A percentile compares a stretch with the other conserved stretches of the same genome.
Evolutionary conservation across 2,113 vertebrate species (phyloP).

Genomic region (Erythrolamprus reginae): DNA sequence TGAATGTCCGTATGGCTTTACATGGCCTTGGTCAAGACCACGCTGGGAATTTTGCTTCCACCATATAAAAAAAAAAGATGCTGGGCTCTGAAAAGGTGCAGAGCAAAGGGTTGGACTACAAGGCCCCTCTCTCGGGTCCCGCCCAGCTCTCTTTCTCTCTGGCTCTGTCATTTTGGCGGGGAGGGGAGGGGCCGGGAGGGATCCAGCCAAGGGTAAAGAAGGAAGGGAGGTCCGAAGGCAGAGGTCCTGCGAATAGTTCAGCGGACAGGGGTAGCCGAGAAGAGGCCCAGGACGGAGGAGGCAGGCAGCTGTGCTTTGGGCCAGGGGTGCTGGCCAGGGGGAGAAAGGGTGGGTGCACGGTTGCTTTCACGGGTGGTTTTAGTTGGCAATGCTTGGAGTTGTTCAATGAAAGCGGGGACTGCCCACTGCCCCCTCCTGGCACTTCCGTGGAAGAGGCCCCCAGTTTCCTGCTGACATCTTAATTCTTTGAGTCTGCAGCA

Average conservation of each 20-base stretch:
- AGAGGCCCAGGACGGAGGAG: background rate
- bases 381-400: background rate
- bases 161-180: background rate
- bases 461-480: background rate
- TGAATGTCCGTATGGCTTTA: background rate
- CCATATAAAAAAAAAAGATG: background rate
- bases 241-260: background rate
- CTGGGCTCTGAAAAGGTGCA: background rate
- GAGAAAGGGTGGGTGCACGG: background rate
- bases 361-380: background rate
- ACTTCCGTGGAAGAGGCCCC: background rate
- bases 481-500: background rate
- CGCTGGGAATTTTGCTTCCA: background rate
- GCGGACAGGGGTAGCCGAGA: no score
- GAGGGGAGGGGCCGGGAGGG: background rate
- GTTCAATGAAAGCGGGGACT: background rate
- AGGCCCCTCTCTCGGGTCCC: background rate
- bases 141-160: background rate
- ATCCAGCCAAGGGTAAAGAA: background rate
- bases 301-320: background rate
- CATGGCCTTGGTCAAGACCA: background rate
- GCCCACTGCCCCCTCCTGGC: background rate
- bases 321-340: background rate
- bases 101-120: background rate
- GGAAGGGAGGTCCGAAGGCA: background rate